These are phyloP conservation scores for Falcaria lacertinaria DNA, from an alignment of 2,888 invertebrate species.

Conservation along the genomic window DNA sequence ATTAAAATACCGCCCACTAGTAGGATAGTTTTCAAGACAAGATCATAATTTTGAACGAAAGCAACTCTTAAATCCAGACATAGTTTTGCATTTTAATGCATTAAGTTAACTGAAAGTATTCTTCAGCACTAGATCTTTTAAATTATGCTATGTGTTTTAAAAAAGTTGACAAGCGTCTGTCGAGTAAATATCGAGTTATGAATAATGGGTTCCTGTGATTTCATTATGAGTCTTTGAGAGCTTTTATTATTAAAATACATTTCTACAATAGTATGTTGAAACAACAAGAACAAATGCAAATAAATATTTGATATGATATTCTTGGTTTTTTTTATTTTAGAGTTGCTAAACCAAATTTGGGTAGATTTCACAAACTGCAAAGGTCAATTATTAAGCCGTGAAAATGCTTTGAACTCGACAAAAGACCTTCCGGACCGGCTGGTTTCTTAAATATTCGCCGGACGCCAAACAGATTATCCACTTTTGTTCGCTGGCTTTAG, in stretches of 20 bases:
- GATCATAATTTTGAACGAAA: neutral
- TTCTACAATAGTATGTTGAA: no score
- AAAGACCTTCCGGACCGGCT: slow-evolving; percentile 52
- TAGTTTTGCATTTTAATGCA: slow-evolving; percentile 1
- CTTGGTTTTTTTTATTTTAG: slow-evolving; percentile 9
- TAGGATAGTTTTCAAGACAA: slow-evolving; percentile 5
- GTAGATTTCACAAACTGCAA: slow-evolving; percentile 49
- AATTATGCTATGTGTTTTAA: neutral
- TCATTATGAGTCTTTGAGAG: no score
- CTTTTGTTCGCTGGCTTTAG: slow-evolving; percentile 65
- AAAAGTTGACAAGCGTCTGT: neutral
- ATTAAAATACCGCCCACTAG: no score
- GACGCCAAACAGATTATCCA: slow-evolving; percentile 69
- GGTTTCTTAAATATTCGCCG: slow-evolving; percentile 65
- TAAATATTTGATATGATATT: no score
- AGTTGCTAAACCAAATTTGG: slow-evolving; percentile 9
- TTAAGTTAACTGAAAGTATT: slow-evolving; percentile 1
- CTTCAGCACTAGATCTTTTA: neutral
- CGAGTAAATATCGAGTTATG: no score
- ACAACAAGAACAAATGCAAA: no score
- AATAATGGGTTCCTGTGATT: no score
- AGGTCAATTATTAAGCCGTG: slow-evolving; percentile 62
- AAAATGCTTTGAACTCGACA: slow-evolving; percentile 66
- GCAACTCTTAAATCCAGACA: neutral
- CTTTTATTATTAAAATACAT: no score